Evolutionary conservation across 2,797 vertebrate genomes (phyloP), one percentile per base, ranked within the genome.

Genomic region (Chrosomus eos): DNA sequence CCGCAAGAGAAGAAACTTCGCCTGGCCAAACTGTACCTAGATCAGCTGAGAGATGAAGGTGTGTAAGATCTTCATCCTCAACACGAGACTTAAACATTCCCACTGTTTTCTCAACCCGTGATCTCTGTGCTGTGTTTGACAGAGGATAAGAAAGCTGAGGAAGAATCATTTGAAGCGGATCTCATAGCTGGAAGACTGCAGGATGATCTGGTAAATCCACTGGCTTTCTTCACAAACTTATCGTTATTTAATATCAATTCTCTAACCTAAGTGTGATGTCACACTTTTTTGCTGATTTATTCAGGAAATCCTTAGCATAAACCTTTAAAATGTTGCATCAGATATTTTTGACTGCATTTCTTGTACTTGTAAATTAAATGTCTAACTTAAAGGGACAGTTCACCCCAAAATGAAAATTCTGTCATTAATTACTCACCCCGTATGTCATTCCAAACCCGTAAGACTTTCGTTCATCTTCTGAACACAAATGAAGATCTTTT

Each of bases 1-100:
- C 94, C 96, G 0, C 97, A 98, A 89, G 97, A 98, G 90, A 98
- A 98, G 93, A 98, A 98, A 89, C 94, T 98, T 19, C 93, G 97
- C 86, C 91, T 98, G 82, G 97, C 97, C 8, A 98, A 98, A 89
- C 90, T 94, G 21, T 98, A 98, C 90, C 93, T 98, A 1, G 95
- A 96, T 0, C 96, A 98, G 87, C 92, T 98, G 19, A 95, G 92
- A 79, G 95, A 96, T 7, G 96, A 97, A 88, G 97, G 97, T 97
- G 75, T 88, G 81, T 40, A 6, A 58, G 10, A 51, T 16, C 60
- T 28, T 28, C 26, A 33, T 68, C 28, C 10, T 16, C 2, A 18
- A 53, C 21, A n/a, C 23, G n/a, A 26, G 16, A 21, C 18, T 36
- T 18, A 26, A 13, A 13, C 55, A 26, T 64, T 31, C 28, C 28